These are phyloP conservation scores for Invenusta paracnida DNA, from an alignment of 2,888 invertebrate species.

Conservation along the genomic window DNA sequence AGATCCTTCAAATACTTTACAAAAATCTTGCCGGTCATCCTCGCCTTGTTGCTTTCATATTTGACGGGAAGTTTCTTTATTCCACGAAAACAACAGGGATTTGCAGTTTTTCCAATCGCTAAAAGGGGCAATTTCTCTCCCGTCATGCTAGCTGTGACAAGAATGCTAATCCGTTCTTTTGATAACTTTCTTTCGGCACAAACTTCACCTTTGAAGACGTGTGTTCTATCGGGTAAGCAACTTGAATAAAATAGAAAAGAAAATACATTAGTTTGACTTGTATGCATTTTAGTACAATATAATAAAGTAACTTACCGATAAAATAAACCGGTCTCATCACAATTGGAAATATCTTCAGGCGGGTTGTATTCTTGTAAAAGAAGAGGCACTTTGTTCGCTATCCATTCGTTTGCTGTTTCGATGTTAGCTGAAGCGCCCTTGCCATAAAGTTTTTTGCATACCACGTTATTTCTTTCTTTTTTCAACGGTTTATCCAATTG, in stretches of 20 bases:
- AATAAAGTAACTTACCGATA: slow-evolving; percentile 23
- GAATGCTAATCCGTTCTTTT: not conserved
- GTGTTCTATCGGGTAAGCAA: slow-evolving; percentile 1
- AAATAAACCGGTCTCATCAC: slow-evolving; percentile 23
- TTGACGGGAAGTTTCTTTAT: not conserved
- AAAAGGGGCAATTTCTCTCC: not conserved
- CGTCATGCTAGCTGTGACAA: not conserved
- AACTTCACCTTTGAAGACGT: slow-evolving; percentile 2
- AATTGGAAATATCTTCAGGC: not conserved
- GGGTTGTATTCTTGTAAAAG: slow-evolving; percentile 9
- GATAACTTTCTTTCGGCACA: not conserved
- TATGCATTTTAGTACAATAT: not conserved
- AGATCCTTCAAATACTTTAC: not conserved
- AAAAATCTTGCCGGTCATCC: not conserved
- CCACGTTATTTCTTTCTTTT: not conserved
- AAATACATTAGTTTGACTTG: slow-evolving; percentile 4
- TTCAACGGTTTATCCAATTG: not conserved
- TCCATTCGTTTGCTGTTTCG: not conserved
- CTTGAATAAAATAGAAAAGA: slow-evolving; percentile 9
- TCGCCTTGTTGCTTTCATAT: not conserved
- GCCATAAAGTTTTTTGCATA: slow-evolving; percentile 4
- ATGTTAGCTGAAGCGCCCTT: slow-evolving; percentile 23
- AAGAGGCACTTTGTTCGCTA: slow-evolving; percentile 12
- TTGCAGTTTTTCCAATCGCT: not conserved
- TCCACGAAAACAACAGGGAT: not conserved